Base-by-base conservation (phyloP, 2,113 vertebrate species). In the Martes martes region DNA sequence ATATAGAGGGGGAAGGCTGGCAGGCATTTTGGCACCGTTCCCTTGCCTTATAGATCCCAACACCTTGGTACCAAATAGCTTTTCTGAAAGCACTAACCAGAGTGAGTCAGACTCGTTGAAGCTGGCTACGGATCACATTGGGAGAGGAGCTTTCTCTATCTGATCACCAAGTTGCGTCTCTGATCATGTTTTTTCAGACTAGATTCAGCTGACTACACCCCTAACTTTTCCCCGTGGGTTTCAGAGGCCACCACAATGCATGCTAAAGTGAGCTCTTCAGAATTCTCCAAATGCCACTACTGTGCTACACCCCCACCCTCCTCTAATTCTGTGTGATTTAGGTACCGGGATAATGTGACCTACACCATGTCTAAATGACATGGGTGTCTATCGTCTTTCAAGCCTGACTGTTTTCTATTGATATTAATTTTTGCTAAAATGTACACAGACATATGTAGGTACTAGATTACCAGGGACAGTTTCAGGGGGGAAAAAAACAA, bases 381-480 rank as follows among this genome's bases (percentile, higher is more conserved):
- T 0, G 31, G 95, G 97, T 85, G 97, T n/a, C 52, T 7, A 85
- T 2, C 92, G 69, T 93, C 87, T 97, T 98, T 94, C 36, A 79
- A 96, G 94, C 85, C 55, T 95, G 94, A 79, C 92, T 97, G 94
- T 92, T 96, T 89, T 97, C 55, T 83, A 87, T 93, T 91, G 96
- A 24, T 91, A 94, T 96, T 98, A 92, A 96, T 74, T 97, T 97
- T 96, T 91, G 97, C 78, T 89, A 97, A 97, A 98, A 94, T 93
- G 94, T 97, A 93, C 88, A 81, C 36, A 93, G 92, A 84, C 94
- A 96, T 83, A 90, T 74, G 82, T 39, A 82, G 91, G 90, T 57
- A 82, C 97, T 73, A 91, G 97, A 89, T 95, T 67, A 80, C 21
- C 14, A 83, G 67, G 69, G 85, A 89, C 8, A 55, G 26, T 21